Evolutionary conservation across 2,888 invertebrate genomes (phyloP).

Genomic region (Choreutis nemorana): DNA sequence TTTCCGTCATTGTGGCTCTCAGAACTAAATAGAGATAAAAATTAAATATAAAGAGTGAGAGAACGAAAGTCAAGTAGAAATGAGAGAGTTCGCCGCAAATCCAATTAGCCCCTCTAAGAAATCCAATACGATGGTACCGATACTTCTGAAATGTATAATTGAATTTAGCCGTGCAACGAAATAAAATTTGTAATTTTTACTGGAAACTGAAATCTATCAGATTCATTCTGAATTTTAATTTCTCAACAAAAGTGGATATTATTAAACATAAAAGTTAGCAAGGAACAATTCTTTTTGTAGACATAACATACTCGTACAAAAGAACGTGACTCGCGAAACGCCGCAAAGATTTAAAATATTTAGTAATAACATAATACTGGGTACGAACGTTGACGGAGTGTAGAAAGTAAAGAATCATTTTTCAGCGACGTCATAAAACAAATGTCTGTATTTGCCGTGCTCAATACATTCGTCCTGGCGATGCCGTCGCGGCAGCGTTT

Average conservation of each 20-base stretch:
- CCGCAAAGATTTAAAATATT: no score
- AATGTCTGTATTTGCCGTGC: conserved; percentile 39
- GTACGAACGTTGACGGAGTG: no score
- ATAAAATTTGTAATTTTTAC: conserved; percentile 1
- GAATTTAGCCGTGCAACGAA: conserved; percentile 17
- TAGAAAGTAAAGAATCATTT: conserved; percentile 39
- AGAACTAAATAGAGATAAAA: conserved; percentile 31
- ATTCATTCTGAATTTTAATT: no score
- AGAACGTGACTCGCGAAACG: no score
- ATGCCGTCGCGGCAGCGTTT: conserved; percentile 34
- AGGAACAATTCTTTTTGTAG: no score
- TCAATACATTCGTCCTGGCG: conserved; percentile 47
- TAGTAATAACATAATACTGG: no score
- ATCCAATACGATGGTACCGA: conserved; percentile 35
- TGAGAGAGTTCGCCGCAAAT: conserved; percentile 38
- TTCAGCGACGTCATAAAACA: conserved; percentile 43
- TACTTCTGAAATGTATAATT: conserved; percentile 33
- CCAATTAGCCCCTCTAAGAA: conserved; percentile 47
- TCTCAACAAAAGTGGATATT: no score
- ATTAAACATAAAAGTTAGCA: no score
- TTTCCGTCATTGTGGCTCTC: conserved; percentile 35
- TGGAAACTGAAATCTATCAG: no score
- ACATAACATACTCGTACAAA: no score
- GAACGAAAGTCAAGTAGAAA: conserved; percentile 29
- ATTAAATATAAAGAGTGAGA: conserved; percentile 38